A percentile compares a stretch with the other conserved stretches of the same genome.
These are phyloP conservation scores for Miniopterus natalensis DNA, from an alignment of 2,113 vertebrate genomes.

Conservation along the genomic window DNA sequence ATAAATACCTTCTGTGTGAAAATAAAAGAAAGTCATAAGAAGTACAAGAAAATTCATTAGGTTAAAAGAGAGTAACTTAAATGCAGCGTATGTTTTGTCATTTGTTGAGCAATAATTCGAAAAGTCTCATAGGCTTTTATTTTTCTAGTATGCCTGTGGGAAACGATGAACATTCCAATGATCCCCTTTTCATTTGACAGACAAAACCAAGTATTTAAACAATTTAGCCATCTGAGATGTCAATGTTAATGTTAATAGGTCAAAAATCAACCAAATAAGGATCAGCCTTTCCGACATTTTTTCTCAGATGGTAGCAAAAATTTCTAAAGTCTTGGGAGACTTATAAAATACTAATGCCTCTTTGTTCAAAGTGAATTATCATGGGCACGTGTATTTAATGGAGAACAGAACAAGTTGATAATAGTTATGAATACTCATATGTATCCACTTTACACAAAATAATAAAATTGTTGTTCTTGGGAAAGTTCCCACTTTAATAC, in stretches of 20 bases:
- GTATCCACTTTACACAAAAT: not conserved
- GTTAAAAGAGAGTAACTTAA: not conserved
- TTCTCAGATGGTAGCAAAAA: not conserved
- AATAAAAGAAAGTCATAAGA: not conserved
- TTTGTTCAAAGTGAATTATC: constrained; percentile 22
- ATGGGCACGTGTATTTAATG: not conserved
- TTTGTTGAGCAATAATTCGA: not conserved
- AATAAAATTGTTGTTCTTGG: not conserved
- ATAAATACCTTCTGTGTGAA: not conserved
- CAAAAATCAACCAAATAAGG: not conserved
- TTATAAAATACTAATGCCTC: not conserved
- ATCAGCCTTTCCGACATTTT: not conserved
- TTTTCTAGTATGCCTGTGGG: not conserved
- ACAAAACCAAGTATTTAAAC: not conserved
- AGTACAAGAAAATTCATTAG: not conserved
- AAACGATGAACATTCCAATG: not conserved
- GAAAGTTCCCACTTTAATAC: constrained; percentile 1
- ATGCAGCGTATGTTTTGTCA: not conserved
- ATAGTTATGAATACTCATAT: not conserved
- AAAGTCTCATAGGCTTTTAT: not conserved
- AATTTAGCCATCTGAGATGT: not conserved
- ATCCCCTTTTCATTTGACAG: not conserved
- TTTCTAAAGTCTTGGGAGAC: not conserved
- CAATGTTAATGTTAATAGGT: not conserved
- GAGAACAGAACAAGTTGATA: not conserved